Conservation (phyloP, 2,113 vertebrate genomes). For the Epinephelus lanceolatus region DNA sequence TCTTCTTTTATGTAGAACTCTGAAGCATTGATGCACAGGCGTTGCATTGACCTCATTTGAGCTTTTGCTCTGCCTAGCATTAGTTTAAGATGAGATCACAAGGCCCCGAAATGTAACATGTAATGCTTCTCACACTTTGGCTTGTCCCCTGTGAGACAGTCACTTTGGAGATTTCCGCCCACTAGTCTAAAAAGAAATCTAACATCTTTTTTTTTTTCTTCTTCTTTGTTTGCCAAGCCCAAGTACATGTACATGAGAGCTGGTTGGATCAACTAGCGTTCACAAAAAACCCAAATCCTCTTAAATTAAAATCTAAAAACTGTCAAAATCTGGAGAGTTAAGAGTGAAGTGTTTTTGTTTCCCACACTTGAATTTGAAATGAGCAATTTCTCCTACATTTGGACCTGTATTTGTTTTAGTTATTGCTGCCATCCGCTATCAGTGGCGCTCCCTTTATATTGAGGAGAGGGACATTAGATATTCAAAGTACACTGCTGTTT, state of each 20-base stretch:
- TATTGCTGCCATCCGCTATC: constrained; percentile 66
- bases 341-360: constrained; percentile 27
- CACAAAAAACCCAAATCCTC: constrained; percentile 39
- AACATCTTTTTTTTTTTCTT: background rate
- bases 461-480: constrained; percentile 69
- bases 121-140: constrained; percentile 21
- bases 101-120: constrained; percentile 32
- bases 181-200: constrained; percentile 33
- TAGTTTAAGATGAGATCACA: constrained; percentile 67
- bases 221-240: no score
- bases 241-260: background rate
- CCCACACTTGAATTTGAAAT: constrained; percentile 63
- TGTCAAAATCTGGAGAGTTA: constrained; percentile 47
- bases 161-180: constrained; percentile 28
- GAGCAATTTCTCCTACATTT: constrained; percentile 53
- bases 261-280: constrained; percentile 4
- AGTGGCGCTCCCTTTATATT: constrained; percentile 50
- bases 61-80: constrained; percentile 51
- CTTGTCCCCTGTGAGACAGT: constrained; percentile 23
- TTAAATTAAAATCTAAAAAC: constrained; percentile 65
- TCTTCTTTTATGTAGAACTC: constrained; percentile 45
- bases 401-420: constrained; percentile 53
- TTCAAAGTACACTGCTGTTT: constrained; percentile 76
- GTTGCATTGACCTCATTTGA: constrained; percentile 49
- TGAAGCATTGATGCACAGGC: constrained; percentile 40